Evolutionary conservation across 2,888 invertebrate genomes (phyloP).

Genomic region (Pachliopta kotzebuea): DNA sequence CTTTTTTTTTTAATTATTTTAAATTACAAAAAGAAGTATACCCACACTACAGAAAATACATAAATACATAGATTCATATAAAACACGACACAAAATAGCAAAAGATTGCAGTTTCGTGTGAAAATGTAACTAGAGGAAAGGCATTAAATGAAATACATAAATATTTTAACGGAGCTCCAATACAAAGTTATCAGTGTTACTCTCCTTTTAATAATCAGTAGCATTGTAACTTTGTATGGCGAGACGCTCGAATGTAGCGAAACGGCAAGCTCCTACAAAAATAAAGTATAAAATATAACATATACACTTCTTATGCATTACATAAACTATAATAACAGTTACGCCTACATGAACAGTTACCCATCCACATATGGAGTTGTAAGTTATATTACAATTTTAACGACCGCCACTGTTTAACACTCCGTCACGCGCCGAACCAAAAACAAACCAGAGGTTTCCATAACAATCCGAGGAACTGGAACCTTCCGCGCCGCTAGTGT

Average conservation of each 20-base stretch:
- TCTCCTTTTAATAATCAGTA: slow-evolving; percentile 17
- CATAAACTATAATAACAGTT: slow-evolving; percentile 77
- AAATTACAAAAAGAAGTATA: slow-evolving; percentile 74
- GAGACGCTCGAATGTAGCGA: slow-evolving; percentile 24
- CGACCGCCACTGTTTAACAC: slow-evolving; percentile 38
- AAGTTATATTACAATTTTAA: slow-evolving; percentile 65
- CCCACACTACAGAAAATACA: slow-evolving; percentile 69
- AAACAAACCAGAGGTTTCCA: slow-evolving; percentile 27
- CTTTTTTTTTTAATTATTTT: slow-evolving; percentile 59
- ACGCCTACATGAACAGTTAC: slow-evolving; percentile 70
- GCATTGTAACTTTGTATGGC: slow-evolving; percentile 34
- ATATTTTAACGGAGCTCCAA: slow-evolving; percentile 35
- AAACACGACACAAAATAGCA: slow-evolving; percentile 74
- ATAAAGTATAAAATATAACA: slow-evolving; percentile 74
- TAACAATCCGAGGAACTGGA: slow-evolving; percentile 13
- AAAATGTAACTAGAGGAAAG: slow-evolving; percentile 64
- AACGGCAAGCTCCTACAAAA: slow-evolving; percentile 39
- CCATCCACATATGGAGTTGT: slow-evolving; percentile 61
- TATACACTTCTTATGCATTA: slow-evolving; percentile 76
- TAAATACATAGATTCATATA: slow-evolving; percentile 54
- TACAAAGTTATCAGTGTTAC: slow-evolving; percentile 38
- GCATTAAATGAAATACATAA: slow-evolving; percentile 67
- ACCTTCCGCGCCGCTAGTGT: slow-evolving; percentile 6
- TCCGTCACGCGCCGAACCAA: slow-evolving; percentile 19
- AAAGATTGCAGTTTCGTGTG: slow-evolving; percentile 61